Conservation (phyloP, 2,888 invertebrate species). For the Metallyticus violacea region DNA sequence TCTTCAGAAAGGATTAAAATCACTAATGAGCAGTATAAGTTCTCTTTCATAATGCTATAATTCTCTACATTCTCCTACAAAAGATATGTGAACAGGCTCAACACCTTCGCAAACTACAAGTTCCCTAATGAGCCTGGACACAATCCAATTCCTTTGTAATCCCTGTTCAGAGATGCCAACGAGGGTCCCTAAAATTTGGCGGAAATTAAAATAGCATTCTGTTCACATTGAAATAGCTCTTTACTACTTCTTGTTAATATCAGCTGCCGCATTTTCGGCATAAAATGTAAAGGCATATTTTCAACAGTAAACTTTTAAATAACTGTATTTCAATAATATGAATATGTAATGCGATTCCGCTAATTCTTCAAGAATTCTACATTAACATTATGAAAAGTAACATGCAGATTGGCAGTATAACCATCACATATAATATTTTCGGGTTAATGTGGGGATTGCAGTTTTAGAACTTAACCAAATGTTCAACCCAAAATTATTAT, state of each 20-base stretch:
- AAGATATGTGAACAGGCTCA: neutral
- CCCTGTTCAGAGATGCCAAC: neutral
- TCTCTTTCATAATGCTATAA: neutral
- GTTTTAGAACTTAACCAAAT: too few species aligned
- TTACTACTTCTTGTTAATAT: too few species aligned
- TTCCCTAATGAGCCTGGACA: neutral
- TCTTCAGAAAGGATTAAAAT: neutral
- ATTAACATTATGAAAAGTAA: too few species aligned
- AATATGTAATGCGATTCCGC: too few species aligned
- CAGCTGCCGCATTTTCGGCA: neutral
- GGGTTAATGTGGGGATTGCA: too few species aligned
- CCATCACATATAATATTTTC: too few species aligned
- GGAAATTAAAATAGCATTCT: neutral
- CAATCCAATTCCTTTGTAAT: neutral
- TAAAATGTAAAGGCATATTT: neutral
- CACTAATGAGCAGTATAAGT: neutral
- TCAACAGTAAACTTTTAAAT: too few species aligned
- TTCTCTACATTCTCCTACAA: neutral
- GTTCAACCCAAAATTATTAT: too few species aligned
- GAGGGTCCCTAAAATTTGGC: neutral
- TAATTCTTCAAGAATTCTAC: too few species aligned
- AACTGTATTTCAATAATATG: too few species aligned
- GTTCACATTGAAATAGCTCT: neutral
- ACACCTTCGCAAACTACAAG: too few species aligned
- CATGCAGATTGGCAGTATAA: too few species aligned